These are phyloP conservation scores for Andricus curvator DNA, from an alignment of 2,888 invertebrate genomes.

Conservation along the genomic window DNA sequence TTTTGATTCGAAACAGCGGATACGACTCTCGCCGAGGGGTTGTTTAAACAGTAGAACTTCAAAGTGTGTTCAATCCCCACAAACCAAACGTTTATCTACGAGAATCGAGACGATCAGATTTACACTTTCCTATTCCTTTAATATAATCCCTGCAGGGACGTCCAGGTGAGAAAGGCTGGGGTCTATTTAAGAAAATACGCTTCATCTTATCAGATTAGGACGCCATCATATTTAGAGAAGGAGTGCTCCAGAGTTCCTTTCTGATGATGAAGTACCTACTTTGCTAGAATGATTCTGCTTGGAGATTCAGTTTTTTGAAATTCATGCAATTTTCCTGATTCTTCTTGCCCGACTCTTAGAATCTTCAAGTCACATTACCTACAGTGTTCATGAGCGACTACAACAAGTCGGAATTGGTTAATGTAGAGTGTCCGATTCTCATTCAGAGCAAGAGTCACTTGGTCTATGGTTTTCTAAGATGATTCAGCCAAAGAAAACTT, in stretches of 20 bases:
- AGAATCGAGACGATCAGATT: conserved; percentile 28
- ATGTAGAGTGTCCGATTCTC: too few relatives aligned
- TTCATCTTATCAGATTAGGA: conserved; percentile 1
- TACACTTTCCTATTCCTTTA: not conserved
- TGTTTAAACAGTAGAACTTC: conserved; percentile 69
- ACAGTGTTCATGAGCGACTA: too few relatives aligned
- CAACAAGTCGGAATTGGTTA: too few relatives aligned
- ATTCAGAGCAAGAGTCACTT: too few relatives aligned
- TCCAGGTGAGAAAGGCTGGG: not conserved
- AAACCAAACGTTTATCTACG: conserved; percentile 61
- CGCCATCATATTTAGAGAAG: not conserved
- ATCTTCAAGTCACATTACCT: too few relatives aligned
- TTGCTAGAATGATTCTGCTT: conserved; percentile 3
- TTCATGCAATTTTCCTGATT: too few relatives aligned
- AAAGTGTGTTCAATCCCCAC: conserved; percentile 63
- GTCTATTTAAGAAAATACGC: not conserved
- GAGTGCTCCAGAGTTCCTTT: not conserved
- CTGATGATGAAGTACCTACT: conserved; percentile 34
- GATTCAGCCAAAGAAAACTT: too few relatives aligned
- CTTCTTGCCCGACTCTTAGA: too few relatives aligned
- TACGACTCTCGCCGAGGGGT: conserved; percentile 60
- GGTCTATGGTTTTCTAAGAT: too few relatives aligned
- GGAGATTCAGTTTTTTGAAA: not conserved
- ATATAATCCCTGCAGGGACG: not conserved
- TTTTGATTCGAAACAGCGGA: conserved; percentile 70